phyloP scores from a whole-genome alignment of 2,113 vertebrate species.

The Vombatus ursinus region DNA sequence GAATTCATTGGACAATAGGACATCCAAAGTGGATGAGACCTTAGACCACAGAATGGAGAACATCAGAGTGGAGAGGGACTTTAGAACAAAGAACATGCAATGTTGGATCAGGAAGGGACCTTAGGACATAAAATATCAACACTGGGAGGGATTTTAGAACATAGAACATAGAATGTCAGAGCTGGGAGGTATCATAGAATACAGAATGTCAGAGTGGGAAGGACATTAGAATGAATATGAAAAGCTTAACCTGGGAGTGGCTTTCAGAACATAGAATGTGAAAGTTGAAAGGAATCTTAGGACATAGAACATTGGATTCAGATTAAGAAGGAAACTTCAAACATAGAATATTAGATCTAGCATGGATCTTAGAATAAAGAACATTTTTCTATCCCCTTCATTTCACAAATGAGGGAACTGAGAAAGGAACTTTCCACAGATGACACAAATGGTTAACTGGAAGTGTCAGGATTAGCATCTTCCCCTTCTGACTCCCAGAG shows the following conservation, averaged over 20 bases:
- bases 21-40: background rate
- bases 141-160: background rate
- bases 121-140: background rate
- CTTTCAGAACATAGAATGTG: background rate
- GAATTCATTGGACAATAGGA: background rate
- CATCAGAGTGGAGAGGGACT: background rate
- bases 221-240: background rate
- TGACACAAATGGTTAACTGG: background rate
- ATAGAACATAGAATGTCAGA: background rate
- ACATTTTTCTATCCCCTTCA: background rate
- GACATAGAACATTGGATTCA: background rate
- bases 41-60: background rate
- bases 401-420: background rate
- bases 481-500: background rate
- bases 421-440: background rate
- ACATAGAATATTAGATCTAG: background rate
- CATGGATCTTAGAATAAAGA: background rate
- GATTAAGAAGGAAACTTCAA: background rate
- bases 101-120: background rate
- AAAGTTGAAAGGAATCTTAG: background rate
- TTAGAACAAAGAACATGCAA: background rate
- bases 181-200: background rate
- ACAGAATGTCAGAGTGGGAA: background rate
- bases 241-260: background rate
- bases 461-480: background rate